Evolutionary conservation across 2,113 vertebrate genomes (phyloP), one percentile per base, ranked within the genome.

Genomic region (Stictonetta naevosa): DNA sequence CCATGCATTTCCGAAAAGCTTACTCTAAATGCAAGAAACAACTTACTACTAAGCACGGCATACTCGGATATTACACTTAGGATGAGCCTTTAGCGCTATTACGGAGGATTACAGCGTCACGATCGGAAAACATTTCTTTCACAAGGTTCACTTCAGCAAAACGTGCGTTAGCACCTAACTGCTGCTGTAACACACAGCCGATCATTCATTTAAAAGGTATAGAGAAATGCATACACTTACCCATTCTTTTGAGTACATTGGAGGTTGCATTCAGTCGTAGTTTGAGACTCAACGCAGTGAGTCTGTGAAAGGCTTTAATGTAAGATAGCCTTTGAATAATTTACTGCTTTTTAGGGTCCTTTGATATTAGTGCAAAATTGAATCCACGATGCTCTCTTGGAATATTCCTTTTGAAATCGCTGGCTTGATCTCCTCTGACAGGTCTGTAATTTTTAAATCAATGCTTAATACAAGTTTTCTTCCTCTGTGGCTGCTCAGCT

Each of bases 161-260:
- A 71, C 66, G 53, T 71, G 92, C 86, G 77, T 90, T 92, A 93
- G 69, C 87, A 73, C 68, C 87, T 84, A 71, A 73, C 34, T 83
- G 83, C 93, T 96, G 87, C 96, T 93, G 90, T 96, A 94, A 89
- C 97, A 86, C 93, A 90, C 15, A 91, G 88, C 94, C 3, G 5
- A n/a, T 95, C 90, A 69, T 93, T 96, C 94, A 18, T 89, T 91
- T 55, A 94, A 50, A 97, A 95, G 93, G 94, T 80, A 97, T 5
- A 96, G 95, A 98, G 97, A 98, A 99, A 98, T 89, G 92, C 96
- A 95, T 96, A 95, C 98, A 99, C 99, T 99, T 99, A 99, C 99
- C 99, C 99, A 99, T 99, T 99, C 99, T 99, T 99, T 99, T 99
- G 99, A 99, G 99, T 97, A 99, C 99, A 99, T 99, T 99, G 98